A percentile compares a stretch with the other conserved stretches of the same genome.
phyloP scores from a whole-genome alignment of 2,888 invertebrate genomes.

The Aspidiotus destructor region DNA sequence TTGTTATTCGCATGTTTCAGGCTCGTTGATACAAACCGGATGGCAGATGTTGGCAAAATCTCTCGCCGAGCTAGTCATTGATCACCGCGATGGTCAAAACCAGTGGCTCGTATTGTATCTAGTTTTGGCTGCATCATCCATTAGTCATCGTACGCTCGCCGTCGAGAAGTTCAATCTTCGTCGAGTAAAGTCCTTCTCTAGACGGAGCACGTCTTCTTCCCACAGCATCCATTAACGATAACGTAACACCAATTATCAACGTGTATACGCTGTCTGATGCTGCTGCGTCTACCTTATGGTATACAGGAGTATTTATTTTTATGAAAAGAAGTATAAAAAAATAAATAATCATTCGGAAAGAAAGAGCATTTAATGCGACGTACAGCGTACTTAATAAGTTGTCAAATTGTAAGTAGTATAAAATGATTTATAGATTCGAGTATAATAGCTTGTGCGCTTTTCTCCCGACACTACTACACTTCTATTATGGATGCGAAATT shows the following conservation, averaged over 20 bases:
- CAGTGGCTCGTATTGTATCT: no score
- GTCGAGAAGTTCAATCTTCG: no score
- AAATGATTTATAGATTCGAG: conserved; percentile 30
- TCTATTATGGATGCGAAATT: conserved; percentile 30
- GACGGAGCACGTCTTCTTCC: no score
- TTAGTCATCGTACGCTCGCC: no score
- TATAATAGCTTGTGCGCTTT: conserved; percentile 29
- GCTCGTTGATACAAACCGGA: no score
- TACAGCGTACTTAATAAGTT: conserved; percentile 29
- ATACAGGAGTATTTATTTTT: no score
- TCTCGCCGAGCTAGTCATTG: no score
- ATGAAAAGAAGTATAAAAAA: neutral
- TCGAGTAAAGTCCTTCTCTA: no score
- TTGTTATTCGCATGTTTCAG: no score
- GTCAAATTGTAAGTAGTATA: conserved; percentile 31
- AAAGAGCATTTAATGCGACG: conserved; percentile 26
- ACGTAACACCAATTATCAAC: neutral
- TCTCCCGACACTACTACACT: conserved; percentile 6
- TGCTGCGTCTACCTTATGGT: neutral
- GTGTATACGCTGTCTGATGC: neutral
- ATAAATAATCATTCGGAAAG: conserved; percentile 2
- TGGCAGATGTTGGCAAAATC: no score
- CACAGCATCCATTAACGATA: neutral
- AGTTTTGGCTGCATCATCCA: no score
- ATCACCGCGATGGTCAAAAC: no score